Evolutionary conservation across 2,888 invertebrate genomes (phyloP).

Genomic region (Anthrax anthrax): DNA sequence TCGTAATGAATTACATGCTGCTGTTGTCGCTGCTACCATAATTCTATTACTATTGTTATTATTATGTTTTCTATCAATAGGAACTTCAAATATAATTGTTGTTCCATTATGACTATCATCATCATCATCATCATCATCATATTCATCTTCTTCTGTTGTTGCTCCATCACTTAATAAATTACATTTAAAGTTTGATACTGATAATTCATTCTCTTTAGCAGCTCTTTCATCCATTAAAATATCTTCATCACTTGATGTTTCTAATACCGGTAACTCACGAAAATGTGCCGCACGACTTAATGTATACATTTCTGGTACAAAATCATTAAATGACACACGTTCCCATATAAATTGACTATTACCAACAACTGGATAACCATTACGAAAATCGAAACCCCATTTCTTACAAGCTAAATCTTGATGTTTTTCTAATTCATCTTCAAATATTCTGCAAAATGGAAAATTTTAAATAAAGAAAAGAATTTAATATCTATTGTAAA

Average conservation of each 20-base stretch:
- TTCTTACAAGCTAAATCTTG: slow-evolving; percentile 47
- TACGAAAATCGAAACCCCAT: slow-evolving; percentile 34
- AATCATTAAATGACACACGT: slow-evolving; percentile 27
- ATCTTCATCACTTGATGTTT: slow-evolving; percentile 14
- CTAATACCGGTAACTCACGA: slow-evolving; percentile 16
- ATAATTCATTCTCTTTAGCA: slow-evolving; percentile 7
- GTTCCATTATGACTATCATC: slow-evolving; percentile 16
- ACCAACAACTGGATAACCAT: slow-evolving; percentile 23
- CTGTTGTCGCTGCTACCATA: not conserved
- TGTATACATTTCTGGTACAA: slow-evolving; percentile 32
- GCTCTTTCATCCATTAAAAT: slow-evolving; percentile 27
- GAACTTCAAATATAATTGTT: slow-evolving; percentile 18
- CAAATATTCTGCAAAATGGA: slow-evolving; percentile 19
- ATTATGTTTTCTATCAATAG: slow-evolving; percentile 11
- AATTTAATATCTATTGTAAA: not conserved
- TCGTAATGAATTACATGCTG: not conserved
- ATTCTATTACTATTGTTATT: not conserved
- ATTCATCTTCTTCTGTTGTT: slow-evolving; percentile 12
- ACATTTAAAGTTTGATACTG: slow-evolving; percentile 14
- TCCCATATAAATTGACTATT: slow-evolving; percentile 29
- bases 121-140: slow-evolving; percentile 26
- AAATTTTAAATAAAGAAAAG: too few relatives aligned
- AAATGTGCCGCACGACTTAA: slow-evolving; percentile 31
- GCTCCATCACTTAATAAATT: not conserved
- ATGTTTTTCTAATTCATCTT: slow-evolving; percentile 26